phyloP scores from a whole-genome alignment of 2,888 invertebrate species.

The Campoletis raptor region DNA sequence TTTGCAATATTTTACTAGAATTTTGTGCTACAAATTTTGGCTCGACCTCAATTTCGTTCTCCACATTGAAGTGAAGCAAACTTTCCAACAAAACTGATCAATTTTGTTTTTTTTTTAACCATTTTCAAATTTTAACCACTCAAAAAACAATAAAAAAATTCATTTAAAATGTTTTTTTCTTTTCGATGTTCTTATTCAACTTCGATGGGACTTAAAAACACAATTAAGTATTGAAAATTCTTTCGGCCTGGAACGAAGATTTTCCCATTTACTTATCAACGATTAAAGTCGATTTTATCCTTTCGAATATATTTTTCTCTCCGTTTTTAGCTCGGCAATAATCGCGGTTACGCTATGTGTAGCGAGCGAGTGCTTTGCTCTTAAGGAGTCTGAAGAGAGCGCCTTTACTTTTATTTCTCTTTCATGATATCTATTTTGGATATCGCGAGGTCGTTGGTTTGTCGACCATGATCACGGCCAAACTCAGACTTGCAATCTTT shows the following conservation, averaged over 20 bases:
- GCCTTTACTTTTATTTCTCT: slow-evolving; percentile 18
- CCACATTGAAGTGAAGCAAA: neutral
- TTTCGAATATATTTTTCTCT: neutral
- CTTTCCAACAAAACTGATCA: neutral
- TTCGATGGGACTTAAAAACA: neutral
- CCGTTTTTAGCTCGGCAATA: neutral
- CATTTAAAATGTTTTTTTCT: too few relatives aligned
- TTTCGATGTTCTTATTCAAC: neutral
- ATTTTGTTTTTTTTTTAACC: neutral
- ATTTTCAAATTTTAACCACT: too few relatives aligned
- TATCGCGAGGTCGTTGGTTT: slow-evolving; percentile 58
- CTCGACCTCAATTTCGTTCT: neutral
- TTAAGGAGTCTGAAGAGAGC: slow-evolving; percentile 11
- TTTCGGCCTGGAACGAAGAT: neutral
- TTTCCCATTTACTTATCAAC: neutral
- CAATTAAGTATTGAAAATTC: too few relatives aligned
- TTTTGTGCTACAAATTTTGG: neutral
- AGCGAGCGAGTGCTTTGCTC: slow-evolving; percentile 14
- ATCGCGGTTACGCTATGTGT: slow-evolving; percentile 18
- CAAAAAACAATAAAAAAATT: too few relatives aligned
- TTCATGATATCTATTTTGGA: slow-evolving; percentile 62
- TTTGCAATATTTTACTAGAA: neutral
- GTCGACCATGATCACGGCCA: slow-evolving; percentile 66
- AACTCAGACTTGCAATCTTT: slow-evolving; percentile 13
- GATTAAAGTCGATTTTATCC: neutral